Evolutionary conservation across 2,888 invertebrate species (phyloP).

Genomic region (Alsophila aescularia): DNA sequence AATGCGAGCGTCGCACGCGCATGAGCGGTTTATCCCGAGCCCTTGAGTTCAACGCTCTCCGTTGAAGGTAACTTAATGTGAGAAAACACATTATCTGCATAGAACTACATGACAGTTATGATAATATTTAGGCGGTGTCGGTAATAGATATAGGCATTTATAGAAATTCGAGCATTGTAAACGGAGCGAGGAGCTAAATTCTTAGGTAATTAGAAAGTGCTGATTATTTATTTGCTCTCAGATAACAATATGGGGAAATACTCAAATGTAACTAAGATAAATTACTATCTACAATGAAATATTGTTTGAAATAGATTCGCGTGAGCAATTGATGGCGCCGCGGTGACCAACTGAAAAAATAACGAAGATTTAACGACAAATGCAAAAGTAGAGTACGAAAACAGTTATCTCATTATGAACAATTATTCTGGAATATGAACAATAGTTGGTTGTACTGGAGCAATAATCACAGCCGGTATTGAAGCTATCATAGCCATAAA

Average conservation of each 20-base stretch:
- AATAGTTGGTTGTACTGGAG: slow-evolving; percentile 24
- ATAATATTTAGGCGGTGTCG: slow-evolving; percentile 54
- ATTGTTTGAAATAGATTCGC: not conserved
- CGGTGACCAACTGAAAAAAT: not conserved
- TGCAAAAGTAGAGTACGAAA: not conserved
- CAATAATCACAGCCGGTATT: slow-evolving; percentile 46
- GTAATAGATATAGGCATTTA: slow-evolving; percentile 42
- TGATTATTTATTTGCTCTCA: not conserved
- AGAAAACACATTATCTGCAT: slow-evolving; percentile 59
- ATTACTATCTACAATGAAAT: not conserved
- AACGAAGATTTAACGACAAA: not conserved
- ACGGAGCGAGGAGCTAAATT: not conserved
- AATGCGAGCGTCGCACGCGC: slow-evolving; percentile 45
- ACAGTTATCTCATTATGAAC: slow-evolving; percentile 1
- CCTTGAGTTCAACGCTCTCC: slow-evolving; percentile 61
- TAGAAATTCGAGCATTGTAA: slow-evolving; percentile 2
- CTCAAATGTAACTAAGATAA: not conserved
- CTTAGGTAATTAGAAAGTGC: not conserved
- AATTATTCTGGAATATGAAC: slow-evolving; percentile 13
- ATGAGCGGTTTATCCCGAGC: slow-evolving; percentile 50
- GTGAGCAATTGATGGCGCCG: not conserved
- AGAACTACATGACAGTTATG: slow-evolving; percentile 53
- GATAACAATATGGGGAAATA: not conserved
- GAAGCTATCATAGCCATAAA: slow-evolving; percentile 55
- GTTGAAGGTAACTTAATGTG: slow-evolving; percentile 63